phyloP scores from a whole-genome alignment of 1,140 invertebrate species.

The Drosophila nebulosa region DNA sequence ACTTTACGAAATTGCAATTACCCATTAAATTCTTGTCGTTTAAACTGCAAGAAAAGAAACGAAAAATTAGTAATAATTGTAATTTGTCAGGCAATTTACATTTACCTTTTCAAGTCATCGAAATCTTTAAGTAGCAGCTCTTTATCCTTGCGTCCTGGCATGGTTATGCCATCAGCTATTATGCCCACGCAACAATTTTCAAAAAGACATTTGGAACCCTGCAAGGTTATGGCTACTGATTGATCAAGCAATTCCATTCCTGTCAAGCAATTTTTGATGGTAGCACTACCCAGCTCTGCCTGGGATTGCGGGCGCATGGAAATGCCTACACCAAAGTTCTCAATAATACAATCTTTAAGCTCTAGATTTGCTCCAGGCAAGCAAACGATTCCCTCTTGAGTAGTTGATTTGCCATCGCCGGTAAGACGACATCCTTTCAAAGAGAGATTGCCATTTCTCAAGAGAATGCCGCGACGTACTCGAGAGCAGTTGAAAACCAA shows the following conservation, averaged over 20 bases:
- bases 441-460: constrained; percentile 72
- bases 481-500: constrained; percentile 80
- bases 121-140: constrained; percentile 22
- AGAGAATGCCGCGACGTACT: constrained; percentile 80
- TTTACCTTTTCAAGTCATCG: constrained; percentile 47
- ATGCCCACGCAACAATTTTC: constrained; percentile 53
- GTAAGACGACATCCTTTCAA: constrained; percentile 79
- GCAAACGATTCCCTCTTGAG: constrained; percentile 81
- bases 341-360: constrained; percentile 74
- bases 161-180: constrained; percentile 31
- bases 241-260: constrained; percentile 58
- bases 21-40: constrained; percentile 51
- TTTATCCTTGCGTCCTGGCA: constrained; percentile 20
- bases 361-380: constrained; percentile 63
- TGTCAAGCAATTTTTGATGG: constrained; percentile 41
- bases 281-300: constrained; percentile 36
- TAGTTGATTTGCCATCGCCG: constrained; percentile 75
- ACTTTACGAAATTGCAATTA: constrained; percentile 46
- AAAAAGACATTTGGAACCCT: constrained; percentile 47
- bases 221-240: constrained; percentile 26
- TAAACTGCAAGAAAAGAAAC: constrained; percentile 19
- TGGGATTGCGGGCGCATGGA: constrained; percentile 41
- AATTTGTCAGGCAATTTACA: neutral
- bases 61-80: neutral
- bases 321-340: constrained; percentile 75